Base-by-base conservation (phyloP, 2,113 vertebrate genomes). In the Sciurus niger region DNA sequence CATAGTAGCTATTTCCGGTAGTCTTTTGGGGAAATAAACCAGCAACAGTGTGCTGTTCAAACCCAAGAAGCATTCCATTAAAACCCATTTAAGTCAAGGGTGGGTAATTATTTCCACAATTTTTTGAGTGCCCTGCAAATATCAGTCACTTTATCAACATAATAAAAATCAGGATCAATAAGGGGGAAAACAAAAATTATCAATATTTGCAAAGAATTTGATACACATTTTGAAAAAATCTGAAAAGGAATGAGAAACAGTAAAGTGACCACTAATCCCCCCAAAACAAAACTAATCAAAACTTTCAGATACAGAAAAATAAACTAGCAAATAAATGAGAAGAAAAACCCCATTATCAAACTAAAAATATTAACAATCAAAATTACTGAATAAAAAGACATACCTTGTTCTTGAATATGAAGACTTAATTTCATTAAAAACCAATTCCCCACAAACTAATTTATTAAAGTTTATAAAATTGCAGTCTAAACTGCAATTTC, bases 381-480 rank as follows among this genome's bases (percentile, higher is more conserved):
- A 94, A 70, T 63, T 84, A 84, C 32, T 94, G 79, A 85, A 97
- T 92, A 85, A 89, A 55, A 91, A 93, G 32, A 97, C 55, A 86
- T 93, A 97, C 70, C 92, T 98, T 94, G 48, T 89, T 46, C 89
- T 89, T 93, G 84, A 30, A 40, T 32, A 86, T 1, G 60, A 96
- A 97, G 86, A 94, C 53, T 60, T 74, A 91, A 20, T 78, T 80
- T 74, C 84, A 90, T 86, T 91, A 94, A 97, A 94, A 96, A 93
- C 48, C 74, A 86, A 73, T 58, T 96, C 7, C 37, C 40, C 72
- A 70, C 40, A 94, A 83, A 94, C 94, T 92, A 79, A 97, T 97
- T 98, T 96, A 98, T 97, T 98, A 91, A 77, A 72, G 24, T 79
- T 95, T 68, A 93, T 94, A 94, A 98, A 96, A 97, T 95, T 97